Base-by-base conservation (phyloP, 2,113 vertebrate genomes). In the Pterocles burchelli region DNA sequence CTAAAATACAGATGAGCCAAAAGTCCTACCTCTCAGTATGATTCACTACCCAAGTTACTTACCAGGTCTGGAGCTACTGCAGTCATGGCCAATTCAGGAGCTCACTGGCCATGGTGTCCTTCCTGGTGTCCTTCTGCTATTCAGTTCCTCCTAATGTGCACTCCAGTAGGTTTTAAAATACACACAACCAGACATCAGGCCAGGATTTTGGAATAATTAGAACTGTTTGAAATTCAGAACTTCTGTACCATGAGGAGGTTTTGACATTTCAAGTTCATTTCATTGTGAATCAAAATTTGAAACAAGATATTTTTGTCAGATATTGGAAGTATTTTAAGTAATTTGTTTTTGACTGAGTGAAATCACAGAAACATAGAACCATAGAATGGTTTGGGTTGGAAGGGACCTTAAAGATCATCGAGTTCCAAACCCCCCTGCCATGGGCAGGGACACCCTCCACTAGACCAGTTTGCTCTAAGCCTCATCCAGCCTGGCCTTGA, bases 41-140 rank as follows among this genome's bases (percentile, higher is more conserved):
- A 55, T 54, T 55, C 54, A n/a, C 7, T 14, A 7, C 9, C 49
- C 1, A 2, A 54, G 33, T 63, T 26, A 41, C 11, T 5, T 62
- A 26, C 24, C 33, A 12, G 28, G 12, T 78, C 43, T 80, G 33
- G 20, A 84, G 45, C 20, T 61, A 20, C 52, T 13, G 33, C 38
- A 65, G 10, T 11, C 63, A 34, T 9, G 34, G 22, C 14, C 61
- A 58, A 6, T 16, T 68, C 84, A 83, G 43, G 62, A 78, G 9
- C n/a, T 31, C 0, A 0, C 57, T 51, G 52, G 22, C 25, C 70
- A 22, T 8, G 2, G 33, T 62, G 48, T 33, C 22, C 22, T 33
- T 54, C 43, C 33, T 26, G 12, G 9, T 34, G 49, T 29, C 49
- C n/a, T 28, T 36, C 43, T 12, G 17, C 20, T 52, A 4, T 26